These are phyloP conservation scores for Cervus canadensis DNA, from an alignment of 2,113 vertebrate genomes.

Conservation along the genomic window DNA sequence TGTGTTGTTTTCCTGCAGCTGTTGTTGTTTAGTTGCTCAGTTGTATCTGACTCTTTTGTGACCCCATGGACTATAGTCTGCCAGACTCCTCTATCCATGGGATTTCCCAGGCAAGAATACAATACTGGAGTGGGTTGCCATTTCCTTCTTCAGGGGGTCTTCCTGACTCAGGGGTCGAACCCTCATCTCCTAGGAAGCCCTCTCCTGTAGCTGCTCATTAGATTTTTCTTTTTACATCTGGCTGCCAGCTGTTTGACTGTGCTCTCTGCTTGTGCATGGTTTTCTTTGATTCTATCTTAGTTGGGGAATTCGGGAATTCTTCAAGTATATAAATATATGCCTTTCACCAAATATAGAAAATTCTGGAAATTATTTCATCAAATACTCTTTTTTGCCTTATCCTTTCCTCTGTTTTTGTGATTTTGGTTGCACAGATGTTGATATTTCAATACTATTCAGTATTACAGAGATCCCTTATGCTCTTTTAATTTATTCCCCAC, in stretches of 20 bases:
- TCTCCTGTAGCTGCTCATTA: not conserved
- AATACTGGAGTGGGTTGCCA: not conserved
- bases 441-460: not conserved
- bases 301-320: not conserved
- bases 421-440: not conserved
- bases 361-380: not conserved
- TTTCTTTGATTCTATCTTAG: not conserved
- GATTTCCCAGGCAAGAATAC: not conserved
- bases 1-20: not conserved
- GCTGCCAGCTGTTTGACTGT: not conserved
- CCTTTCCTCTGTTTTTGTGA: not conserved
- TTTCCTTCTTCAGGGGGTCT: not conserved
- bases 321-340: not conserved
- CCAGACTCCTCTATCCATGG: not conserved
- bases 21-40: not conserved
- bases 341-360: not conserved
- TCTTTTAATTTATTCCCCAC: not conserved
- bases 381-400: not conserved
- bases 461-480: not conserved
- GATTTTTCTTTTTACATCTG: not conserved
- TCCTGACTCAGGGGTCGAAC: not conserved
- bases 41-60: not conserved
- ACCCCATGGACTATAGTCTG: not conserved
- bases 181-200: not conserved
- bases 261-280: not conserved